Conservation (phyloP, 1,140 invertebrate species). For the Orchesella cincta region DNA sequence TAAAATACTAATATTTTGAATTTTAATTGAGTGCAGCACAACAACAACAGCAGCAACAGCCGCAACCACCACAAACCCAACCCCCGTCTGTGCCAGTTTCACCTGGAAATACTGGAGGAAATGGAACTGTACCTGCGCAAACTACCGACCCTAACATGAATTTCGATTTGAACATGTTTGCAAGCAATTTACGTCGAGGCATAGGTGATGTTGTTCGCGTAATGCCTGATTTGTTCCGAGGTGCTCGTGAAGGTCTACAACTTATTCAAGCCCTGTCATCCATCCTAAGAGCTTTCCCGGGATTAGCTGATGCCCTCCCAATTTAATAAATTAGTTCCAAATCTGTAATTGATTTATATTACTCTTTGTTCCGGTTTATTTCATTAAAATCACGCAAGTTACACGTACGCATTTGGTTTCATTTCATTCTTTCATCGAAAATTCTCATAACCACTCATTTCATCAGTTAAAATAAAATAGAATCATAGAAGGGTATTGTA, state of each 20-base stretch:
- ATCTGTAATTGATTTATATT: no score
- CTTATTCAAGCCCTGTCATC: slow-evolving; percentile 21
- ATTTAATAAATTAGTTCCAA: neutral
- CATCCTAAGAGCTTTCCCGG: neutral
- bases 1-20: neutral
- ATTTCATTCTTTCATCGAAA: no score
- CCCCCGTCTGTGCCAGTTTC: neutral
- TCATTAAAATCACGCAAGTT: no score
- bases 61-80: no score
- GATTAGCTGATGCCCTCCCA: slow-evolving; percentile 2
- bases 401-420: no score
- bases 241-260: slow-evolving; percentile 26
- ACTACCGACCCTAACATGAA: neutral
- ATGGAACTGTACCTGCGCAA: neutral
- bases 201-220: slow-evolving; percentile 15
- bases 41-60: neutral
- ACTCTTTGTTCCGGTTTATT: no score
- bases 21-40: neutral
- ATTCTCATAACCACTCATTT: neutral
- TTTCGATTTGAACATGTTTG: slow-evolving; percentile 13
- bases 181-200: neutral
- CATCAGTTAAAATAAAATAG: neutral
- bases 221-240: slow-evolving; percentile 14
- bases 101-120: neutral
- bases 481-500: neutral